These are phyloP conservation scores for Penaeus monodon DNA, from an alignment of 2,888 invertebrate genomes.

Conservation along the genomic window DNA sequence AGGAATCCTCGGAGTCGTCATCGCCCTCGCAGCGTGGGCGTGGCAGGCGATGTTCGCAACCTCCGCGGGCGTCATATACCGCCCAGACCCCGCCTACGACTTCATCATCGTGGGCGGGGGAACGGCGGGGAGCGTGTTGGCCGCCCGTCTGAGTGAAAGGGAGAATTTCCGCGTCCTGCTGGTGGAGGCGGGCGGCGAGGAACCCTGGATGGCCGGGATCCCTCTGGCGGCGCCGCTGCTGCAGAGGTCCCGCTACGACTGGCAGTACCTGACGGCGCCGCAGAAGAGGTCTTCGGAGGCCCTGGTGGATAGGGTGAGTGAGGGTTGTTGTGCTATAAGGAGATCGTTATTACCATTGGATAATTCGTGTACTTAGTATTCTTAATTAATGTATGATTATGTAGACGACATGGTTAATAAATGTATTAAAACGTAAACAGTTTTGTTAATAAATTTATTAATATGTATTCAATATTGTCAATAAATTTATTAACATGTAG, in stretches of 20 bases:
- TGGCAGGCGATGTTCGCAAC: conserved; percentile 49
- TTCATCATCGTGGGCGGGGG: conserved; percentile 63
- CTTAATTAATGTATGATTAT: no score
- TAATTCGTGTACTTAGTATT: no score
- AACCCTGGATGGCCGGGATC: conserved; percentile 77
- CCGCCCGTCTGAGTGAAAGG: conserved; percentile 51
- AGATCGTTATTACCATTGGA: no score
- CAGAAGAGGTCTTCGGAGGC: conserved; percentile 79
- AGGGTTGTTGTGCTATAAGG: neutral
- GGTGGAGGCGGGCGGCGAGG: conserved; percentile 80
- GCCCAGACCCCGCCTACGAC: conserved; percentile 57
- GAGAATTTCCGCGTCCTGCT: conserved; percentile 74
- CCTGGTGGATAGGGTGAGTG: conserved; percentile 75
- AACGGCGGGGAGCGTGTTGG: conserved; percentile 63
- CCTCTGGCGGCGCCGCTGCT: conserved; percentile 79
- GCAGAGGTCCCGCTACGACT: conserved; percentile 79
- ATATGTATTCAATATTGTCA: no score
- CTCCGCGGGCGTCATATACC: conserved; percentile 51
- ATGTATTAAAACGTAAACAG: no score
- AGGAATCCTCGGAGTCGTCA: conserved; percentile 21
- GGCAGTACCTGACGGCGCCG: conserved; percentile 77
- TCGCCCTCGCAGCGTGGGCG: conserved; percentile 54
- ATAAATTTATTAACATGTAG: no score
- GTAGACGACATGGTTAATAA: no score
- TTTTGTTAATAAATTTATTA: no score